These are phyloP conservation scores for Tetramorium parvispinum DNA, from an alignment of 1,140 invertebrate genomes.

Conservation along the genomic window DNA sequence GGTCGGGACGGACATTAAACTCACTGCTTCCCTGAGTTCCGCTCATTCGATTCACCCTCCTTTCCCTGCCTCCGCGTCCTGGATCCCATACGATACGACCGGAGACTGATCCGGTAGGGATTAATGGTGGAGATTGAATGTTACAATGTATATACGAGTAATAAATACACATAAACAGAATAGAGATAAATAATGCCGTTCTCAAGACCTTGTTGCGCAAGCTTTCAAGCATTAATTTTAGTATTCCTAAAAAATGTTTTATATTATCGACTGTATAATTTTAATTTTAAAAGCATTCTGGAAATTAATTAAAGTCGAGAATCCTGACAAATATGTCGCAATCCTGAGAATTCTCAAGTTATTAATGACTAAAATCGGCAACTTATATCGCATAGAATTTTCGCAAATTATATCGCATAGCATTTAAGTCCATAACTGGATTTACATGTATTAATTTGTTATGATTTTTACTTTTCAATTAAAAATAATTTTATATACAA, in stretches of 20 bases:
- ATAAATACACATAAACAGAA: slow-evolving; percentile 18
- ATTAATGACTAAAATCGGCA: background rate
- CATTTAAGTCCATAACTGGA: no score
- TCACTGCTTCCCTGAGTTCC: slow-evolving; percentile 57
- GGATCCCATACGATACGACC: slow-evolving; percentile 52
- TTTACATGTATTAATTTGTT: no score
- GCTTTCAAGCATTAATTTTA: background rate
- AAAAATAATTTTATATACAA: background rate
- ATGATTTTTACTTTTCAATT: background rate
- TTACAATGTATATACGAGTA: background rate
- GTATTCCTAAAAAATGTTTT: background rate
- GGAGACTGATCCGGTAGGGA: slow-evolving; percentile 74
- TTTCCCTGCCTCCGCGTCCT: slow-evolving; percentile 21
- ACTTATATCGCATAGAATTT: background rate
- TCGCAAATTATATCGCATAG: background rate
- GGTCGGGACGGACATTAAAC: slow-evolving; percentile 82
- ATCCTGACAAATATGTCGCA: background rate
- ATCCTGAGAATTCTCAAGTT: background rate
- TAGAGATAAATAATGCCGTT: background rate
- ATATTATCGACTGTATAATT: background rate
- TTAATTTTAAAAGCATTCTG: background rate
- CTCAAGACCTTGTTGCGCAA: background rate
- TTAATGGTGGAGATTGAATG: slow-evolving; percentile 67
- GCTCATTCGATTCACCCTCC: slow-evolving; percentile 62
- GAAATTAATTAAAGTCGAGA: background rate